Conservation (phyloP, 1,140 invertebrate species). For the Thereuonema tuberculata region DNA sequence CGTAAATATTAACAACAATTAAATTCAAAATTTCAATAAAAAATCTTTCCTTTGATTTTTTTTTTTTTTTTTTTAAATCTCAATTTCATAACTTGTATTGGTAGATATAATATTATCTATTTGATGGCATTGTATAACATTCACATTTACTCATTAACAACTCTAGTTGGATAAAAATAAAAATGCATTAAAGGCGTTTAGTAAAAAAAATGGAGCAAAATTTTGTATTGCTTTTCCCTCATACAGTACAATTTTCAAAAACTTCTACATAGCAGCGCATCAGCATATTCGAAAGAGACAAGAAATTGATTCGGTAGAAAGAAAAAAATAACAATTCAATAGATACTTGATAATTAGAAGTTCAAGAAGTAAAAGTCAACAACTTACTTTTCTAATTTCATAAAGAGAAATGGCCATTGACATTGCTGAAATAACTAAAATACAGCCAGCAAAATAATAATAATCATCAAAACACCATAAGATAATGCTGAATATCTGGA, state of each 20-base stretch:
- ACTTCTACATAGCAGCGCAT: neutral
- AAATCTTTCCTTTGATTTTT: too few relatives aligned
- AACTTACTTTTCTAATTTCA: conserved; percentile 35
- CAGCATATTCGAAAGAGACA: too few relatives aligned
- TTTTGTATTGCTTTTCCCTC: conserved; percentile 25
- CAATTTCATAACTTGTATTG: too few relatives aligned
- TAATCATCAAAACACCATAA: conserved; percentile 45
- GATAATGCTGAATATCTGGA: conserved; percentile 39
- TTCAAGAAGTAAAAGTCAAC: too few relatives aligned
- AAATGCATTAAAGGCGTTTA: conserved; percentile 19
- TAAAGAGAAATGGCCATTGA: conserved; percentile 36
- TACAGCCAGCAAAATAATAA: conserved; percentile 42
- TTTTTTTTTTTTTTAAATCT: too few relatives aligned
- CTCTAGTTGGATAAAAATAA: too few relatives aligned
- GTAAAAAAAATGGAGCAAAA: conserved; percentile 24
- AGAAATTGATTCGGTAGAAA: too few relatives aligned
- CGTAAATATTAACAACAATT: too few relatives aligned
- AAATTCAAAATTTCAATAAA: too few relatives aligned
- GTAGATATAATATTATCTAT: too few relatives aligned
- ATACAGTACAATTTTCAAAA: neutral
- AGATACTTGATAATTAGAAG: neutral
- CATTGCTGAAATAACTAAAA: conserved; percentile 40
- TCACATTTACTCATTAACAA: too few relatives aligned
- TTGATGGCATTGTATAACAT: too few relatives aligned
- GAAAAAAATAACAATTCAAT: neutral